Evolutionary conservation across 2,888 invertebrate genomes (phyloP), one percentile per base, ranked within the genome.

Genomic region (Himalopsyche anomala): DNA sequence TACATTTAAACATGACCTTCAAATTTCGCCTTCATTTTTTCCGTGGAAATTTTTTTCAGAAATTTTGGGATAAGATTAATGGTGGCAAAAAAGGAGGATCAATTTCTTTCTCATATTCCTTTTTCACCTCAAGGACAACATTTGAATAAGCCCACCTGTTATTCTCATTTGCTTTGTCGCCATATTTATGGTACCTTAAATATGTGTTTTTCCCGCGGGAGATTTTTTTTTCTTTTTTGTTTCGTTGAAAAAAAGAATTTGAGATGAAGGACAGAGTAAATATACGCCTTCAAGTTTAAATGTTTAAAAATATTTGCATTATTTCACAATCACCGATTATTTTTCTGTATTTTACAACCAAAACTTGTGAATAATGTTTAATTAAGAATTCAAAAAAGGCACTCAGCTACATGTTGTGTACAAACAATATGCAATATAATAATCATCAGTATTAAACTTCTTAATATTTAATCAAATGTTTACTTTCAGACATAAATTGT

Each of bases 1-100:
- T 74, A 74, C 36, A 74, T 74, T 74, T 74, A 74, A 74, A 74
- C 15, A 12, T 74, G 74, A 74, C 74, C 74, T 74, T 74, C 38
- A 74, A 74, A 5, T 74, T 74, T 74, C 36, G 36, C 74, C 38
- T 74, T 38, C 12, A 5, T 38, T 15, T 74, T 45, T 51, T 15
- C 15, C 15, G 15, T 51, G 51, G 38, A 36, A 11, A 11, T 5
- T 19, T 74, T 74, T 28, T 36, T 38, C 36, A 28, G 28, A 28
- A 74, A 74, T 74, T 38, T 74, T 38, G 74, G 15, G 74, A 36
- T 28, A 74, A 28, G 74, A 74, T 74, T 74, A 74, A 74, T 74
- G 74, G 12, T 8, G 38, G 74, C 5, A 8, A 74, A n/a, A 36
- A 74, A 36, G 12, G 36, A 38, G 74, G 28, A 74, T 74, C 74